Conservation (phyloP, 2,113 vertebrate species). For the Isurus oxyrinchus region DNA sequence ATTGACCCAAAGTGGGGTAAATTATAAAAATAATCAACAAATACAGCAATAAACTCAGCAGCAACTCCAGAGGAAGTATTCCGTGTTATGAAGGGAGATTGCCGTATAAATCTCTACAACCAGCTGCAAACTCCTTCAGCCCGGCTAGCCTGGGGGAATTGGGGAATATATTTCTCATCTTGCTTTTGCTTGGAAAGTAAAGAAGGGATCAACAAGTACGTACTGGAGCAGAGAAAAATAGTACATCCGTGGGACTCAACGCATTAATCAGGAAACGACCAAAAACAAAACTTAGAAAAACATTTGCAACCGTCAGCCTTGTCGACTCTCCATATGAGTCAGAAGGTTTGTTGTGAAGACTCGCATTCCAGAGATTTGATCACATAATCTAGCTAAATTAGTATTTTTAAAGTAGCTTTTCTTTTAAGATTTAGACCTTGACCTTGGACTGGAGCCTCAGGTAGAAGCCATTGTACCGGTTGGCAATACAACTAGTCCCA, state of each 20-base stretch:
- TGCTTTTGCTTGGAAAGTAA: neutral
- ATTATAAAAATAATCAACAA: neutral
- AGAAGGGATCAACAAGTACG: too few relatives aligned
- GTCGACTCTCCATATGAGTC: neutral
- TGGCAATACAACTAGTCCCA: too few relatives aligned
- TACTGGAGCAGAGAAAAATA: neutral
- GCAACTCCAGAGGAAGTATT: neutral
- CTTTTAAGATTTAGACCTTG: neutral
- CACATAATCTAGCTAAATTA: neutral
- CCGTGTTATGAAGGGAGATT: neutral
- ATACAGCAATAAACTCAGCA: neutral
- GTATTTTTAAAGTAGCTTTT: neutral
- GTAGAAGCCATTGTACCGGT: too few relatives aligned
- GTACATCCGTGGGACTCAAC: neutral
- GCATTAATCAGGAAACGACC: neutral
- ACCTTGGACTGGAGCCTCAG: too few relatives aligned
- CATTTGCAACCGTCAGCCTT: neutral
- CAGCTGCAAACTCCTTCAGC: neutral
- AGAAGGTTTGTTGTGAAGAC: neutral
- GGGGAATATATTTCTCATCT: neutral
- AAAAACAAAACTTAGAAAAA: neutral
- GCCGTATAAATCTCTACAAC: neutral
- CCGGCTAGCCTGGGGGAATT: neutral
- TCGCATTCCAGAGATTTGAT: neutral
- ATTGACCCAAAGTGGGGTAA: neutral